Percentiles rank a stretch among this genome's conserved stretches.
These are phyloP conservation scores for Galerucella calmariensis DNA, from an alignment of 2,888 invertebrate species.

Conservation along the genomic window DNA sequence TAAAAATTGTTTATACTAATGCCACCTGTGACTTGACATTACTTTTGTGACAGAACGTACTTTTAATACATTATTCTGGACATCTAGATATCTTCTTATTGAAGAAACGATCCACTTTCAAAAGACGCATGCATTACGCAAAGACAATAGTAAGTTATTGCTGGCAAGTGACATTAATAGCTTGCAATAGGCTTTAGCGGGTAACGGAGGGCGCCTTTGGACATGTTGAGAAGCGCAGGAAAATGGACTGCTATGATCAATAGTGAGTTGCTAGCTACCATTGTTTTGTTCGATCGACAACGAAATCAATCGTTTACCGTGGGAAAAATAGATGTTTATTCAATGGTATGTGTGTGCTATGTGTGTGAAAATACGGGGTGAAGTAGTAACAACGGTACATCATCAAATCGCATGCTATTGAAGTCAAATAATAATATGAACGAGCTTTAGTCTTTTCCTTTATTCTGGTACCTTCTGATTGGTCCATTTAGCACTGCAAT, in stretches of 20 bases:
- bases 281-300: slow-evolving; percentile 24
- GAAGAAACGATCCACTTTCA: slow-evolving; percentile 20
- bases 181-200: slow-evolving; percentile 18
- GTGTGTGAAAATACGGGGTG: slow-evolving; percentile 3
- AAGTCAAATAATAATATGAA: too few species aligned
- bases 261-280: slow-evolving; percentile 28
- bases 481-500: too few species aligned
- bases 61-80: not conserved
- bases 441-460: too few species aligned
- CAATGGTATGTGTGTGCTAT: slow-evolving; percentile 6
- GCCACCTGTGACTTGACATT: not conserved
- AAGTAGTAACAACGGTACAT: not conserved
- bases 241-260: slow-evolving; percentile 30
- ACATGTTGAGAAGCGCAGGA: slow-evolving; percentile 31
- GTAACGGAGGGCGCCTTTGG: slow-evolving; percentile 31
- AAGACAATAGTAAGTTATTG: slow-evolving; percentile 28
- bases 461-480: too few species aligned
- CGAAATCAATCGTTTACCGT: slow-evolving; percentile 18
- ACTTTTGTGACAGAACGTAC: slow-evolving; percentile 8
- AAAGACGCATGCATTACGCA: slow-evolving; percentile 21
- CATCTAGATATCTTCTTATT: slow-evolving; percentile 18
- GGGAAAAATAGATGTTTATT: slow-evolving; percentile 19
- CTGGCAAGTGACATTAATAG: slow-evolving; percentile 30
- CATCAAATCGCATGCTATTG: too few species aligned
- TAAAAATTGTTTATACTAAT: not conserved